Evolutionary conservation across 35 echinoderm and acorn worm genomes (phyloP).

Genomic region (Lytechinus pictus): DNA sequence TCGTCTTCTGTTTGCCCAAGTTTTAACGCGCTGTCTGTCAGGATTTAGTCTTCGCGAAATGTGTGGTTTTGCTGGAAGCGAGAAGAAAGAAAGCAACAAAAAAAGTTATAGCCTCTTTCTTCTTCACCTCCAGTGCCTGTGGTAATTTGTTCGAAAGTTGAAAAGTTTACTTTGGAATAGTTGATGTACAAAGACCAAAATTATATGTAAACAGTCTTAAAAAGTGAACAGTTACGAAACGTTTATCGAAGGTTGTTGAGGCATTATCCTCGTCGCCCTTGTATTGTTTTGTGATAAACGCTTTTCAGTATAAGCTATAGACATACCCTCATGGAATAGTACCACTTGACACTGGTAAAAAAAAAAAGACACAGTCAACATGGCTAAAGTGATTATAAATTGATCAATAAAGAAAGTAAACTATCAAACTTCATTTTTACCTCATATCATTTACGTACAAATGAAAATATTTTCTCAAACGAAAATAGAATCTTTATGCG

Average conservation of each 20-base stretch:
- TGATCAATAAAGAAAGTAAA: too few species aligned
- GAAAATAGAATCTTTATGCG: too few species aligned
- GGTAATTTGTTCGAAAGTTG: slow-evolving; percentile 25
- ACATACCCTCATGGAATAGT: neutral
- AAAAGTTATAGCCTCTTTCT: neutral
- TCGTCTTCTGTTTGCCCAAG: neutral
- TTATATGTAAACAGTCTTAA: slow-evolving; percentile 26
- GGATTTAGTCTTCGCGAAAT: neutral
- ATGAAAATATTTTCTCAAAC: too few species aligned
- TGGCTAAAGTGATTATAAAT: too few species aligned
- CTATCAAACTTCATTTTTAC: too few species aligned
- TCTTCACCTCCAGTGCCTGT: neutral
- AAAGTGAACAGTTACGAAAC: neutral
- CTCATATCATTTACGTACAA: too few species aligned
- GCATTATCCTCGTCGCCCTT: neutral
- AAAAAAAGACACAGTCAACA: neutral
- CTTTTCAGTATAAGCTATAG: neutral
- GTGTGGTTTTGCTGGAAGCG: slow-evolving; percentile 17
- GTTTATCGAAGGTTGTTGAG: neutral
- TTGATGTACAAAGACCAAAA: slow-evolving; percentile 17
- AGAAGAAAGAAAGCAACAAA: neutral
- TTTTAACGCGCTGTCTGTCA: slow-evolving; percentile 16
- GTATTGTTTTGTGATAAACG: neutral
- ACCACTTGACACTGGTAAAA: neutral
- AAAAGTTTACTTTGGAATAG: slow-evolving; percentile 37